Evolutionary conservation across 2,113 vertebrate genomes (phyloP).

Genomic region (Scartelaos histophorus): DNA sequence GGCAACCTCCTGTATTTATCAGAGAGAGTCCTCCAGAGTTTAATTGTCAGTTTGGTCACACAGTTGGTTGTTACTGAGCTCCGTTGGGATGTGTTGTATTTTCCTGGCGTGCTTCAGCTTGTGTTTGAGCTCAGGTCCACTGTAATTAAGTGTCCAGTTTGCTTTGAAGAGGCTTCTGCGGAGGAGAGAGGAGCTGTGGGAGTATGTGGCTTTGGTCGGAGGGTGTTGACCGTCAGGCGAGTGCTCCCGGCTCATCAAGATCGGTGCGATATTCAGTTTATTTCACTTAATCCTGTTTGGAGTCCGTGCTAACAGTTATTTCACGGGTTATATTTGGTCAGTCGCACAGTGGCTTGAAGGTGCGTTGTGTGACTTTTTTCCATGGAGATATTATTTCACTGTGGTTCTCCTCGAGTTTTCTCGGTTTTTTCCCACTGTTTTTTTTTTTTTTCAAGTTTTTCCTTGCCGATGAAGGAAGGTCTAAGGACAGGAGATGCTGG

Average conservation of each 20-base stretch:
- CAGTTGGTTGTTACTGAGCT: constrained; percentile 13
- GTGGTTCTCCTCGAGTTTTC: too few relatives aligned
- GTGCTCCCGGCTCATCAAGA: neutral
- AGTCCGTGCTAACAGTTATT: neutral
- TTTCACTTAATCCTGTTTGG: neutral
- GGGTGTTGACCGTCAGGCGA: neutral
- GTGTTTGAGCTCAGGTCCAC: constrained; percentile 16
- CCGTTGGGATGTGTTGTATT: constrained; percentile 31
- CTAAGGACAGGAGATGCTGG: too few relatives aligned
- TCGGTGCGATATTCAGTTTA: neutral
- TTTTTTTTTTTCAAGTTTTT: too few relatives aligned
- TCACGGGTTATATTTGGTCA: too few relatives aligned
- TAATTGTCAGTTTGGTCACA: constrained; percentile 11
- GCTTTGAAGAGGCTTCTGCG: constrained; percentile 46
- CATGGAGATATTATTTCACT: too few relatives aligned
- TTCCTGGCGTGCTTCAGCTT: constrained; percentile 17
- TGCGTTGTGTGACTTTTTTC: too few relatives aligned
- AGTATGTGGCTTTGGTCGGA: neutral
- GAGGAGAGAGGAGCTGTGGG: neutral
- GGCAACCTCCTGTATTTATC: neutral
- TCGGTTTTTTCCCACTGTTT: too few relatives aligned
- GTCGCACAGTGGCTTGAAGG: too few relatives aligned
- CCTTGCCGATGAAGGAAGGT: too few relatives aligned
- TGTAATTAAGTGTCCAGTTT: constrained; percentile 41
- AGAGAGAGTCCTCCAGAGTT: constrained; percentile 20